Percentiles rank a stretch among this genome's conserved stretches.
Conservation (phyloP, 2,888 invertebrate species). For the Lithophane ornitopus region DNA sequence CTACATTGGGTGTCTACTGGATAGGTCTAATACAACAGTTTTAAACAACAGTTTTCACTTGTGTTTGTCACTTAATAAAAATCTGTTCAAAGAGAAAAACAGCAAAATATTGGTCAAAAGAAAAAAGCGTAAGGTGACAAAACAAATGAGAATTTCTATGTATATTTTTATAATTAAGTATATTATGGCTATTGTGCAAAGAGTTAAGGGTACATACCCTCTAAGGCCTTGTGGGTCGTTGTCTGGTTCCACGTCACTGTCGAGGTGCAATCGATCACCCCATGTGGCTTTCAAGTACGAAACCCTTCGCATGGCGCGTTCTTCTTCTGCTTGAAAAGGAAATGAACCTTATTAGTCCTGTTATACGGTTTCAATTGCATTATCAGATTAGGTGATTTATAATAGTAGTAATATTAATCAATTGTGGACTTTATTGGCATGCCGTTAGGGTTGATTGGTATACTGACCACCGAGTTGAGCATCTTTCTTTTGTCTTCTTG, state of each 20-base stretch:
- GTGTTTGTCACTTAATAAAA: slow-evolving; percentile 55
- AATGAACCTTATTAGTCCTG: slow-evolving; percentile 48
- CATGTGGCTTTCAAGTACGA: slow-evolving; percentile 98
- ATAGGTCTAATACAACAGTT: slow-evolving; percentile 58
- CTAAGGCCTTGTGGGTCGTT: slow-evolving; percentile 91
- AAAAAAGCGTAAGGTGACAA: slow-evolving; percentile 59
- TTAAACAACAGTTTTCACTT: slow-evolving; percentile 55
- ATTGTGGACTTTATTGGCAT: not conserved
- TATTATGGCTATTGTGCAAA: not conserved
- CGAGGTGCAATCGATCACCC: slow-evolving; percentile 94
- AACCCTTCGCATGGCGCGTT: slow-evolving; percentile 96
- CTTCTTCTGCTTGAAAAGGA: slow-evolving; percentile 93
- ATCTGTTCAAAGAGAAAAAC: slow-evolving; percentile 13
- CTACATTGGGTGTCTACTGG: slow-evolving; percentile 59
- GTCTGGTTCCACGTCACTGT: slow-evolving; percentile 92
- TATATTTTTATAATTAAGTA: slow-evolving; percentile 42
- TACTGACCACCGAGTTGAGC: slow-evolving; percentile 88
- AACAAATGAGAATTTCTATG: slow-evolving; percentile 56
- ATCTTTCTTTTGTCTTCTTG: slow-evolving; percentile 89
- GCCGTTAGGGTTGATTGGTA: not conserved
- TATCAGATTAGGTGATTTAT: not conserved
- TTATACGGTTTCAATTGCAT: not conserved
- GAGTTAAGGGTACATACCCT: slow-evolving; percentile 89
- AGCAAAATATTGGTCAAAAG: slow-evolving; percentile 49
- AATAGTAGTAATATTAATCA: not conserved